Evolutionary conservation across 2,888 invertebrate genomes (phyloP), one percentile per base, ranked within the genome.

Genomic region (Anthophora plumipes): DNA sequence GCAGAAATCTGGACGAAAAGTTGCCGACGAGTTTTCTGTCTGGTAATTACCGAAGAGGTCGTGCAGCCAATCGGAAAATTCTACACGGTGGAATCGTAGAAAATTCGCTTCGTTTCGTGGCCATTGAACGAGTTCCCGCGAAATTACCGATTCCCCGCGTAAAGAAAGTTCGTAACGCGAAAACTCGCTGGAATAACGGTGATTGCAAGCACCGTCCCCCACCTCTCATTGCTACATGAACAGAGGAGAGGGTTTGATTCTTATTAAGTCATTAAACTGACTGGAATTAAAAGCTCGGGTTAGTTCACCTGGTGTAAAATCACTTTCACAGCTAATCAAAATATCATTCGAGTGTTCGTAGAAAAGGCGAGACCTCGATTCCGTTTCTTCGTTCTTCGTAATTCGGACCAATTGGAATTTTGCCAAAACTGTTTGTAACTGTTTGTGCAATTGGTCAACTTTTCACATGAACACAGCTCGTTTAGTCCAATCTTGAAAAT

Each of bases 131-230:
- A 60, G 50, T 66, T 52, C 12, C 31, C 57, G 12, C 11, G n/a
- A 22, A 52, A 71, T 72, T 55, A 41, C n/a, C 54, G 11, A 22
- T 39, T 50, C 54, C n/a, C 37, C 39, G 17, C 59, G 55, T 61
- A 61, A 61, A 55, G 70, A 80, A 80, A 74, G 43, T 80, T 80
- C 46, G 55, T 52, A 80, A 81, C 60, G 55, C 69, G 69, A 68
- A 80, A 82, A 81, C 63, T 68, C 67, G 31, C n/a, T 12, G 46
- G 37, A 52, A 76, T 60, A 71, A 50, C 60, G 52, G 17, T 76
- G 76, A 72, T 75, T 64, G 71, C 67, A n/a, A 68, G 57, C 25
- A 14, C 48, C 22, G 48, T 59, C 54, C 63, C 17, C 52, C 31
- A 17, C 25, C 41, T 14, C 12, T 5, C 7, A 17, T 8, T 55